Evolutionary conservation across 1,140 invertebrate species (phyloP).

Genomic region (Akabosia matsudoensis): DNA sequence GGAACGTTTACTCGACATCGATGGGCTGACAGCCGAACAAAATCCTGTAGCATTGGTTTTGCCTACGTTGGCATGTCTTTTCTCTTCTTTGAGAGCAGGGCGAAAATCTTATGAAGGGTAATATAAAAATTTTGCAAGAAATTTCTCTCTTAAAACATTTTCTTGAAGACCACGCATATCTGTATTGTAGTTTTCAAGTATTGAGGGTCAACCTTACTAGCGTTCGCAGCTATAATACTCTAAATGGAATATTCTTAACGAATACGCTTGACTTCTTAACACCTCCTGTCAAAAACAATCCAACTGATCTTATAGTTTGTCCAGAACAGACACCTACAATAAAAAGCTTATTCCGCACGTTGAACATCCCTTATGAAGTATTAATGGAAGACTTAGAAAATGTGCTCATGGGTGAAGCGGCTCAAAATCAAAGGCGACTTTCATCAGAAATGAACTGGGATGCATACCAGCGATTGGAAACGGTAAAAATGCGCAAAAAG

Average conservation of each 20-base stretch:
- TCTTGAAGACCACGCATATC: not conserved
- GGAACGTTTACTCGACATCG: not conserved
- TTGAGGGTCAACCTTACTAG: slow-evolving; percentile 27
- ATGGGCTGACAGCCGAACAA: not conserved
- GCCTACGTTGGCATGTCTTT: slow-evolving; percentile 38
- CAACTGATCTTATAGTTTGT: slow-evolving; percentile 38
- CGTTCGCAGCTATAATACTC: not conserved
- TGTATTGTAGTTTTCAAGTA: slow-evolving; percentile 35
- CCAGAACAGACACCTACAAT: slow-evolving; percentile 35
- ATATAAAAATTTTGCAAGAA: slow-evolving; percentile 2
- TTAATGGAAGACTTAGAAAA: slow-evolving; percentile 23
- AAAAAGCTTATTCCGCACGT: slow-evolving; percentile 25
- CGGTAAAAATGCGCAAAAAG: not conserved
- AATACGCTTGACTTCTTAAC: slow-evolving; percentile 39
- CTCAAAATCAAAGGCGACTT: not conserved
- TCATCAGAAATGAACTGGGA: slow-evolving; percentile 29
- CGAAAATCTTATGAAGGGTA: slow-evolving; percentile 28
- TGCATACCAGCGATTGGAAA: slow-evolving; percentile 32
- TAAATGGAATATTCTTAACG: slow-evolving; percentile 30
- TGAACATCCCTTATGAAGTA: slow-evolving; percentile 33
- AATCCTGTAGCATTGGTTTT: slow-evolving; percentile 19
- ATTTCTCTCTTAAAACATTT: too few species aligned
- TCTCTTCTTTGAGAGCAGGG: slow-evolving; percentile 32
- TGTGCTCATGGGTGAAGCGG: not conserved
- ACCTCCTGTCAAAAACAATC: slow-evolving; percentile 25